Base-by-base conservation (phyloP, 2,888 invertebrate genomes). In the Ptilodon capucinus region DNA sequence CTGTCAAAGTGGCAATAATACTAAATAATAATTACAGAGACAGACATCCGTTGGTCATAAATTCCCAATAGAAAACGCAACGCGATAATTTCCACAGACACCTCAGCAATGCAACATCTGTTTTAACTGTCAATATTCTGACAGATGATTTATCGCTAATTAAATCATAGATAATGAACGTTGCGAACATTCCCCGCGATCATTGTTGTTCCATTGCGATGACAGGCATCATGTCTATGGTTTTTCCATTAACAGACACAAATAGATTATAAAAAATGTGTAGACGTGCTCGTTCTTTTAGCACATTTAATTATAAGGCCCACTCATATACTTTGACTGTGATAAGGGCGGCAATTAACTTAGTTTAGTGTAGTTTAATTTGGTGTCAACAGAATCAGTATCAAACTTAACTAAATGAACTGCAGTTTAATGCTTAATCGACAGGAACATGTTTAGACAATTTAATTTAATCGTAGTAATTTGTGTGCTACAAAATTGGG, bases 121-220 rank as follows among this genome's bases (percentile, higher is more conserved):
- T 11, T 36, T 18, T 11, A 6, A 18, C 17, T 18, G 11, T 36
- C 17, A 11, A 4, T 11, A 11, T 18, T 11, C 35, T 36, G 35
- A 14, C 18, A 7, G 9, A 17, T 19, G 38, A 38, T 19, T 46
- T 32, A 41, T 34, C 42, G 48, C 48, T 51, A 54, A 57, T 60
- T 47, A 51, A 53, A 36, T 48, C 42, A 28, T 40, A 40, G 13
- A 40, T 49, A 46, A 51, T 52, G 42, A 44, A 40, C 39, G 32
- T 19, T 19, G 42, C 30, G n/a, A 49, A 48, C 47, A 57, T 51
- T 60, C 42, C 36, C 50, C 21, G 38, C 39, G 30, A 38, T 51
- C 46, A 44, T 52, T 55, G 50, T 52, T 58, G 45, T 53, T 58
- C 45, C 30, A 8, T 48, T 25, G 48, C 44, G 57, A 60, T 59